Evolutionary conservation across 1,140 invertebrate species (phyloP), one percentile per base, ranked within the genome.

Genomic region (Lordiphosa clarofinis): DNA sequence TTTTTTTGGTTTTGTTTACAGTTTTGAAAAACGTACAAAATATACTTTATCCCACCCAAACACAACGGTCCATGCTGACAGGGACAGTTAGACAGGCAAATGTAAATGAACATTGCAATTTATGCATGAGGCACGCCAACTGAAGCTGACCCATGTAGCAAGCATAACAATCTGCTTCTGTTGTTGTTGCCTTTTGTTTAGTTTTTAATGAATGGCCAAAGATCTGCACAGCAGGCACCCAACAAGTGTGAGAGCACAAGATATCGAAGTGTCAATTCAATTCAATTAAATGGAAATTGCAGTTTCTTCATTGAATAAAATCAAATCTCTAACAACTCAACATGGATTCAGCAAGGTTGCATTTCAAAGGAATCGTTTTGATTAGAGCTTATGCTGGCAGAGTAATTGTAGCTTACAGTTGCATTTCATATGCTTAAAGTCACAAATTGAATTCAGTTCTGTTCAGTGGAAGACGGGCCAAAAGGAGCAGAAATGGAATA

Each of bases 201-300:
- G 11, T 42, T 67, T 72, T 72, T 78, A 67, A 78, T 78, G 67
- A 78, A 76, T 62, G 48, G 7, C 46, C 50, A 44, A 63, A 59
- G 59, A 56, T 68, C 50, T 56, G 36, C 21, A 21, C 21, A 21
- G 21, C 21, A 21, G 21, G 3, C 21, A 4, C 3, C 21, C 21
- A 24, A 6, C 21, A 5, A 24, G 21, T 24, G 21, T 24, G 21
- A 24, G 21, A 24, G 4, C 4, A 36, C 7, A 49, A 50, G 56
- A 13, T 44, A 68, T 73, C 59, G 59, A 79, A 60, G 38, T 15
- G 50, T 47, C 39, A 62, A 44, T 52, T 50, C 53, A 50, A 71
- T 79, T 79, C 47, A 75, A 75, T 79, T 71, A 75, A 79, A 63
- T 60, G 36, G 55, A 50, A 67, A 53, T 69, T 61, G 52, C 42